Evolutionary conservation across 2,888 invertebrate species (phyloP).

Genomic region (Ariolimax columbianus): DNA sequence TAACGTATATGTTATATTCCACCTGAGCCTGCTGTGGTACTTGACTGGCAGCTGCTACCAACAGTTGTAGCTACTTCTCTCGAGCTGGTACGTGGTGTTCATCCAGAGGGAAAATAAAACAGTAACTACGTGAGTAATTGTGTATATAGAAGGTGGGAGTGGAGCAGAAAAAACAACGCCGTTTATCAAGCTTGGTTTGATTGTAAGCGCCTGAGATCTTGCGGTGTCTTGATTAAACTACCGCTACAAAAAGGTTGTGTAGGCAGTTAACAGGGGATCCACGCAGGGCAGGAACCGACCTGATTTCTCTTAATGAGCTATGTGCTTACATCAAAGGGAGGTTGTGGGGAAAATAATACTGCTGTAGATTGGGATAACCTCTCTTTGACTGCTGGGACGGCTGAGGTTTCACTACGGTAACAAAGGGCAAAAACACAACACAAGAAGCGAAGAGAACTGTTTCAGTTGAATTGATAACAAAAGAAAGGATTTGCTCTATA

Average conservation of each 20-base stretch:
- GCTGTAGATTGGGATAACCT: background rate
- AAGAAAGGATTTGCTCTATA: too few relatives aligned
- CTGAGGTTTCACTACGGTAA: background rate
- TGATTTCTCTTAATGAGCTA: slow-evolving; percentile 25
- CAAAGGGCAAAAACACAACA: background rate
- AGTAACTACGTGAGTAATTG: background rate
- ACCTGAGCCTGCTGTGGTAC: too few relatives aligned
- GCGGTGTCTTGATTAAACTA: slow-evolving; percentile 12
- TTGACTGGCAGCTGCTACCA: too few relatives aligned
- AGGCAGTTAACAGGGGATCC: slow-evolving; percentile 20
- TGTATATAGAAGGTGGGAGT: background rate
- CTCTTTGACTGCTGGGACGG: background rate
- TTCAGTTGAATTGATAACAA: too few relatives aligned
- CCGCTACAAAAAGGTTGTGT: slow-evolving; percentile 34
- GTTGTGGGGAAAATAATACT: slow-evolving; percentile 21
- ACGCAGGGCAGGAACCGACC: background rate
- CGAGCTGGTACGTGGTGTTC: background rate
- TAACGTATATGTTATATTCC: too few relatives aligned
- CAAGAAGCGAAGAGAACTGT: too few relatives aligned
- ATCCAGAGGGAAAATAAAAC: background rate
- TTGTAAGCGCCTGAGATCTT: slow-evolving; percentile 12
- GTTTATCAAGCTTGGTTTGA: slow-evolving; percentile 24
- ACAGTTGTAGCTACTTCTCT: too few relatives aligned
- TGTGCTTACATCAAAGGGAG: slow-evolving; percentile 2
- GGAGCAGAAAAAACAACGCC: background rate